phyloP scores from a whole-genome alignment of 37 sponge, comb jelly and placozoan species.

The Agelas oroides region DNA sequence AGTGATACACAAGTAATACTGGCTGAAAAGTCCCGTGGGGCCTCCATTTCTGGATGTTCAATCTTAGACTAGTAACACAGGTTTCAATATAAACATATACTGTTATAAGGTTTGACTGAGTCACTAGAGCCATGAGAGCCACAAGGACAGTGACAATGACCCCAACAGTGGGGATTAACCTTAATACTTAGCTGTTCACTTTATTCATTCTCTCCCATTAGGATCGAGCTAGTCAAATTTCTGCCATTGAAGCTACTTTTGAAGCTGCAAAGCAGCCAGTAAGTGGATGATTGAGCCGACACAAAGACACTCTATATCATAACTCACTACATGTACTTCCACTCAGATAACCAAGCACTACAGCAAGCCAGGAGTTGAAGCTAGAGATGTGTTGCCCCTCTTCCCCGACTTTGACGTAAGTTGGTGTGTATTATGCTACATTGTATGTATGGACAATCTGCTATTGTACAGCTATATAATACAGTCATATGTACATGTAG shows the following conservation, averaged over 20 bases:
- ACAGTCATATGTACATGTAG: too few species aligned
- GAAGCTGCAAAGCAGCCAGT: constrained; percentile 93
- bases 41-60: too few species aligned
- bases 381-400: constrained; percentile 84
- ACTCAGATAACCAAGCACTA: constrained; percentile 83
- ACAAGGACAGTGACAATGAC: too few species aligned
- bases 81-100: too few species aligned
- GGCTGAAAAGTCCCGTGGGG: too few species aligned
- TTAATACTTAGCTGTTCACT: too few species aligned
- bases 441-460: background rate
- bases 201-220: constrained; percentile 17
- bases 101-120: too few species aligned
- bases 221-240: constrained; percentile 97
- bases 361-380: constrained; percentile 94
- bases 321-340: background rate
- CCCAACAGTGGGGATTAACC: too few species aligned
- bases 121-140: too few species aligned
- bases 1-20: too few species aligned
- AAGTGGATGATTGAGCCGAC: constrained; percentile 10
- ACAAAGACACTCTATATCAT: background rate
- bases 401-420: constrained; percentile 94
- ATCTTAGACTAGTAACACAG: too few species aligned
- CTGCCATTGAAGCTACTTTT: constrained; percentile 96
- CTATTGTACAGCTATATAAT: too few species aligned
- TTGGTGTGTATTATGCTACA: background rate